phyloP scores from a whole-genome alignment of 2,888 invertebrate genomes.

The Xanthorhoe spadicearia region DNA sequence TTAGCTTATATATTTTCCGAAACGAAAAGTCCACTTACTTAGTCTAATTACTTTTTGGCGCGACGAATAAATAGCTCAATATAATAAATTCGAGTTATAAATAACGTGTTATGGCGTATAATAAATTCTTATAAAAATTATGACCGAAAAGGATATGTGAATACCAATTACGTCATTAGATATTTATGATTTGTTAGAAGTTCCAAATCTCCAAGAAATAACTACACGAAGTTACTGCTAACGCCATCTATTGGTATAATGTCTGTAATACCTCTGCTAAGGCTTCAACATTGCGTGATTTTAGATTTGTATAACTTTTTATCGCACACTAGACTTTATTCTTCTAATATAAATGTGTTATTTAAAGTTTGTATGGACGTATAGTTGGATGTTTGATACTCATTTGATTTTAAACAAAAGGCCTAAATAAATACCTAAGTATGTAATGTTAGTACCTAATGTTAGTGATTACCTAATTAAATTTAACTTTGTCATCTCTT shows the following conservation, averaged over 20 bases:
- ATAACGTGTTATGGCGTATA: conserved; percentile 4
- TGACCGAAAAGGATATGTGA: conserved; percentile 4
- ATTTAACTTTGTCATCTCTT: no score
- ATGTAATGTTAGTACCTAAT: no score
- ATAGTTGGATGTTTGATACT: no score
- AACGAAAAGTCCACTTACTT: not conserved
- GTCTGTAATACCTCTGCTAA: not conserved
- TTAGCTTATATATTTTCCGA: no score
- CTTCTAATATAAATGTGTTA: no score
- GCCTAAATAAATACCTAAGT: no score
- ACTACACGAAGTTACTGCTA: conserved; percentile 36
- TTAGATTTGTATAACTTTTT: not conserved
- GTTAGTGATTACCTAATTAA: no score
- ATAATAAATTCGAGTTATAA: conserved; percentile 3
- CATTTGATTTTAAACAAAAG: no score
- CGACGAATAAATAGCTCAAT: not conserved
- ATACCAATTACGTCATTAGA: conserved; percentile 19
- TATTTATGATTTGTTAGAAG: conserved; percentile 1
- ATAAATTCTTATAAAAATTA: conserved; percentile 11
- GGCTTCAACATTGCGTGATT: not conserved
- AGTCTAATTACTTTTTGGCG: not conserved
- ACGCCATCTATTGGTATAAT: conserved; percentile 51
- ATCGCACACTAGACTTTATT: no score
- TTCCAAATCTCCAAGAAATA: conserved; percentile 1
- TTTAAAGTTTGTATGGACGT: no score